phyloP scores from a whole-genome alignment of 2,888 invertebrate genomes.

The Hipparchia sbordonii region DNA sequence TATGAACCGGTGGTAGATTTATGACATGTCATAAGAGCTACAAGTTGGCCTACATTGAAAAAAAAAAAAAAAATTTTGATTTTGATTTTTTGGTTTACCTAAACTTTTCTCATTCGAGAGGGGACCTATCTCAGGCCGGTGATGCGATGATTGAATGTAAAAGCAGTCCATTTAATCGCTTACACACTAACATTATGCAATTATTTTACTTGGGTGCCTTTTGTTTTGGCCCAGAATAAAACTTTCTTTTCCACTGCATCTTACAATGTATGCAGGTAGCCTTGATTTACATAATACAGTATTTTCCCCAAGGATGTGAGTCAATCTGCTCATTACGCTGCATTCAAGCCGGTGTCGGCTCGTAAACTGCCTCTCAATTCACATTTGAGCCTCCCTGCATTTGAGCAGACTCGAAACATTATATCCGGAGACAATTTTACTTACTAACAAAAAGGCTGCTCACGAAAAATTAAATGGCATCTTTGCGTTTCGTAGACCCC shows the following conservation, averaged over 20 bases:
- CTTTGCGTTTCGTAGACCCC: background rate
- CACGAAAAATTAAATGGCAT: background rate
- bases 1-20: too few species aligned
- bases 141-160: too few species aligned
- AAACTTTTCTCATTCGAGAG: too few species aligned
- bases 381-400: conserved; percentile 33
- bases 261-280: background rate
- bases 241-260: background rate
- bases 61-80: too few species aligned
- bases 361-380: conserved; percentile 47
- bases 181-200: too few species aligned
- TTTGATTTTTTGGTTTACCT: too few species aligned
- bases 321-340: conserved; percentile 48
- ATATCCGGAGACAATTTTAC: conserved; percentile 31
- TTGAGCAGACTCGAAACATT: conserved; percentile 44
- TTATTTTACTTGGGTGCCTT: too few species aligned
- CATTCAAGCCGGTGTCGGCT: conserved; percentile 45
- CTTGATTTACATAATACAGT: conserved; percentile 26
- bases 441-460: background rate
- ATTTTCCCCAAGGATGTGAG: conserved; percentile 44
- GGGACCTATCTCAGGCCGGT: too few species aligned
- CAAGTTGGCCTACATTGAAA: too few species aligned
- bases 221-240: background rate
- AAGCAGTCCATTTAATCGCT: too few species aligned
- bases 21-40: too few species aligned